Percentiles rank a stretch among this genome's conserved stretches.
Evolutionary conservation across 2,797 vertebrate genomes (phyloP).

Genomic region (Hydrolagus colliei): DNA sequence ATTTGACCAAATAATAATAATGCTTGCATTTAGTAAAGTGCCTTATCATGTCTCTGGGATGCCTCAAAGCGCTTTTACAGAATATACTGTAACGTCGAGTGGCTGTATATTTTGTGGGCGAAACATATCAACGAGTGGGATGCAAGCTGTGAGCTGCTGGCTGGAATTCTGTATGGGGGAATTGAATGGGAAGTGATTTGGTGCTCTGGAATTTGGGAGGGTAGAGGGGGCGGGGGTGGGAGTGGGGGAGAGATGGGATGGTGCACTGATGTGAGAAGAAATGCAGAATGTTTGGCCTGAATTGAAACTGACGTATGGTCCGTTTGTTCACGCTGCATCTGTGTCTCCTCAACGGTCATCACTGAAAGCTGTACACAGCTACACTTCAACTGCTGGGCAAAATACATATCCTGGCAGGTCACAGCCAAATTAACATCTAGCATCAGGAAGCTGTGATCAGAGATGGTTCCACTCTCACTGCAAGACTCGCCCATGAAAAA

Average conservation of each 20-base stretch:
- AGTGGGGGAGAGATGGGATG: not conserved
- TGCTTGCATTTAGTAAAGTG: not conserved
- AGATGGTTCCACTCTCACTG: not conserved
- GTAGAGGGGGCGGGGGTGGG: not conserved
- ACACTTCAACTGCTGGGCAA: not conserved
- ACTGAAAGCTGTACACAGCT: not conserved
- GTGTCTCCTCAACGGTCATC: not conserved
- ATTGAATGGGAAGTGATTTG: conserved; percentile 30
- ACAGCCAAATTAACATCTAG: no score
- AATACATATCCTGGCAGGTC: not conserved
- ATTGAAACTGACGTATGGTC: conserved; percentile 7
- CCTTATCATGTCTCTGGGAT: not conserved
- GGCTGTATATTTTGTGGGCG: not conserved
- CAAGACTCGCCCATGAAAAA: not conserved
- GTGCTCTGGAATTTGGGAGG: conserved; percentile 6
- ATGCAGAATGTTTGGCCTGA: conserved; percentile 1
- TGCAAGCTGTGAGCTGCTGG: not conserved
- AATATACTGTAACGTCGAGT: conserved; percentile 4
- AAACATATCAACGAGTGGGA: not conserved
- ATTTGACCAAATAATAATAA: not conserved
- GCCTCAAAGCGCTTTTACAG: not conserved
- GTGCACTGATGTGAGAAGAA: not conserved
- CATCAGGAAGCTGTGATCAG: no score
- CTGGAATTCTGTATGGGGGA: not conserved
- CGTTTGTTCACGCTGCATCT: conserved; percentile 7